Evolutionary conservation across 2,113 vertebrate genomes (phyloP), one percentile per base, ranked within the genome.

Genomic region (Aspiorhynchus laticeps): DNA sequence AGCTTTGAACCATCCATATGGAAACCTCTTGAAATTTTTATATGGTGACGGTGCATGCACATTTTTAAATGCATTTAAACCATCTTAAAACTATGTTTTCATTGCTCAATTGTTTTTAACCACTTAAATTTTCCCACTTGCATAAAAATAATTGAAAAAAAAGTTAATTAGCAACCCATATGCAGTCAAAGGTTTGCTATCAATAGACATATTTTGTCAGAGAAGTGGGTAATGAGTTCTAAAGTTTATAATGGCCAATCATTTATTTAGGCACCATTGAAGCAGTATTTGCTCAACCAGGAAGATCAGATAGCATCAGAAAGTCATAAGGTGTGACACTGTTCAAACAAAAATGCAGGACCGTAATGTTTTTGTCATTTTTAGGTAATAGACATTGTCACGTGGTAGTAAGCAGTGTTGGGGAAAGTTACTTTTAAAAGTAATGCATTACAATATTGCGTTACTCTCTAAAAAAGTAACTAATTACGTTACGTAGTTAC

Each of bases 261-360:
- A 36, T 36, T 5, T 67, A 41, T 41, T 41, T 41, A 41, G 38
- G 38, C 38, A 41, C 38, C 38, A 41, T 8, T 41, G 7, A 26
- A 48, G 5, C n/a, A n/a, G 41, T 76, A 28, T 21, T 74, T 46
- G 12, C 43, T 48, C 74, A 48, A 31, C n/a, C n/a, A 46, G 75
- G 75, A 77, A 51, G 75, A 77, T 36, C 43, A 48, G 43, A 77
- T 77, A 51, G 46, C 46, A 56, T 79, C 41, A 76, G 41, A 80
- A 78, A 78, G 78, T 80, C 48, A 33, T 14, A 53, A 61, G 33
- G 9, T 38, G 51, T 59, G 19, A 80, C 78, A 59, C 10, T 61
- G 9, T 15, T 80, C 48, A 77, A 17, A 28, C 24, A 48, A 80
- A 33, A 80, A 59, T 38, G 31, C 17, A 59, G 5, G 0, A 12